phyloP scores from a whole-genome alignment of 2,888 invertebrate genomes.

The Zygogramma bicolorata region DNA sequence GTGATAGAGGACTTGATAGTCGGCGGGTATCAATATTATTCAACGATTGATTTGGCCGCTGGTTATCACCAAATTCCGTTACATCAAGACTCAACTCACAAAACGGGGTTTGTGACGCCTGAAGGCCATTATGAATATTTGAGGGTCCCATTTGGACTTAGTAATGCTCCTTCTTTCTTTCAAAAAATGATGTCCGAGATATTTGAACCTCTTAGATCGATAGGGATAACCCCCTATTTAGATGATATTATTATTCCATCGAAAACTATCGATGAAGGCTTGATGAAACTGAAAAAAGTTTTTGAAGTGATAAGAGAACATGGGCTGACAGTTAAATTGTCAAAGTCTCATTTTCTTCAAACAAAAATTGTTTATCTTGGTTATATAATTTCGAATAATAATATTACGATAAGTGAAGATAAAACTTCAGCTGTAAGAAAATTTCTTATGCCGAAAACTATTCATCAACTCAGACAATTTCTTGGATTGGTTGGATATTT shows the following conservation, averaged over 20 bases:
- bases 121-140: not conserved
- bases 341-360: conserved; percentile 2
- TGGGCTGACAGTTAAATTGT: conserved; percentile 12
- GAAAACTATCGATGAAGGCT: not conserved
- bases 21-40: not conserved
- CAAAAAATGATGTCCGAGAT: not conserved
- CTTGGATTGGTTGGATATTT: conserved; percentile 27
- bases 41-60: not conserved
- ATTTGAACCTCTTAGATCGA: not conserved
- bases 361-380: conserved; percentile 13
- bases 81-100: not conserved
- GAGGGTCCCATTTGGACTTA: not conserved
- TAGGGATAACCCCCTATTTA: not conserved
- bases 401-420: not conserved
- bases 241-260: not conserved
- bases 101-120: not conserved
- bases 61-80: not conserved
- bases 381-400: not conserved
- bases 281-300: conserved; percentile 3
- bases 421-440: conserved; percentile 23
- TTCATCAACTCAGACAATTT: conserved; percentile 28
- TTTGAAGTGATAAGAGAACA: conserved; percentile 8
- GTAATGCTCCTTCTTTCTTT: not conserved
- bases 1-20: not conserved
- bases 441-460: conserved; percentile 21